Evolutionary conservation across 2,113 vertebrate species (phyloP).

Genomic region (Prionailurus viverrinus): DNA sequence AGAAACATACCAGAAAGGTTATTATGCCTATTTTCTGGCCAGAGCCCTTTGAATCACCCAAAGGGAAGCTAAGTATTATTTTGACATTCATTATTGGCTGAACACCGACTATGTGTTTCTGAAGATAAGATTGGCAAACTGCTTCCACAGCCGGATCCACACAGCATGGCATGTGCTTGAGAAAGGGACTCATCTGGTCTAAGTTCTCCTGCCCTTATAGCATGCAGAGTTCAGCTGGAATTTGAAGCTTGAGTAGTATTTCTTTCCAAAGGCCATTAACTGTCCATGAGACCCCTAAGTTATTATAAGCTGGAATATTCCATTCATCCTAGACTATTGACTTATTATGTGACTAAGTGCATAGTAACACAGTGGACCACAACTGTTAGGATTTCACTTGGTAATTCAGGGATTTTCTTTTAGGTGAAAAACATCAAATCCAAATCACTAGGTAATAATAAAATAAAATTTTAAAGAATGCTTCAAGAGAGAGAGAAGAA

Average conservation of each 20-base stretch:
- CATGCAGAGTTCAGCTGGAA: conserved; percentile 80
- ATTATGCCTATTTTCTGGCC: conserved; percentile 76
- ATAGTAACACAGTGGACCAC: not conserved
- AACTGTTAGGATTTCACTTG: conserved; percentile 44
- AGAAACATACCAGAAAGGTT: conserved; percentile 73
- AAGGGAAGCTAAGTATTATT: conserved; percentile 78
- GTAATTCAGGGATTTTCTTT: conserved; percentile 12
- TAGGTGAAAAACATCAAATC: not conserved
- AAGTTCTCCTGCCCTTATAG: conserved; percentile 68
- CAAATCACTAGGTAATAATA: not conserved
- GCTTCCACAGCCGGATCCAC: conserved; percentile 79
- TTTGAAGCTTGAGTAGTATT: conserved; percentile 67
- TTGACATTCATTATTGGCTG: conserved; percentile 82
- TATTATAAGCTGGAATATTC: conserved; percentile 47
- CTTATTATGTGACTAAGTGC: conserved; percentile 24
- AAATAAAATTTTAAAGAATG: not conserved
- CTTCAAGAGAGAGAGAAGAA: not conserved
- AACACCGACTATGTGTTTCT: conserved; percentile 79
- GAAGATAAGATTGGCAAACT: conserved; percentile 80
- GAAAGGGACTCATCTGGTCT: conserved; percentile 83
- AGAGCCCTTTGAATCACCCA: conserved; percentile 71
- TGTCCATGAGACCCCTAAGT: conserved; percentile 51
- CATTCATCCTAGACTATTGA: conserved; percentile 25
- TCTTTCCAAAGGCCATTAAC: conserved; percentile 80
- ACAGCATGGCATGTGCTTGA: conserved; percentile 77